Conservation (phyloP, 1,140 invertebrate genomes). For the Propsilocerus akamusi region DNA sequence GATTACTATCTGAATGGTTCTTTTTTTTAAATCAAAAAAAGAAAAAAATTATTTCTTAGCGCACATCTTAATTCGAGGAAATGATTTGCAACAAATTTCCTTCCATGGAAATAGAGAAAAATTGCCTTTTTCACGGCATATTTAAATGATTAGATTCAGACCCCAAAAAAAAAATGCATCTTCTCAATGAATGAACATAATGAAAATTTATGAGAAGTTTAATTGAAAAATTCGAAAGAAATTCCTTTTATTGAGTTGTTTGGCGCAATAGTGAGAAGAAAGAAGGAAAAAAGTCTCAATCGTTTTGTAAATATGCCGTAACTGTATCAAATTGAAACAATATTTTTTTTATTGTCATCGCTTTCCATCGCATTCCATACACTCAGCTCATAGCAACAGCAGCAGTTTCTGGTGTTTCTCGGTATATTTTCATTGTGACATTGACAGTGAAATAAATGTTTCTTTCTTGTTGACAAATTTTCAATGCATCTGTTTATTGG, state of each 20-base stretch:
- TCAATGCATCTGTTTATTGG: background rate
- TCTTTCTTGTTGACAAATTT: background rate
- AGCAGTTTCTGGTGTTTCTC: no score
- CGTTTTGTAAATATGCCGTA: background rate
- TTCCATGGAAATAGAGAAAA: background rate
- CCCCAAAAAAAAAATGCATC: background rate
- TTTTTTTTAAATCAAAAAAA: no score
- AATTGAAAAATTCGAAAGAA: background rate
- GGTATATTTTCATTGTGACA: no score
- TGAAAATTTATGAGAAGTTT: slow-evolving; percentile 2
- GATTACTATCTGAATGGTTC: no score
- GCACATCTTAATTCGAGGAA: slow-evolving; percentile 1
- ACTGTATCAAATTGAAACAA: slow-evolving; percentile 2
- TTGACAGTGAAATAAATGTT: background rate
- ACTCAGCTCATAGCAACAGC: no score
- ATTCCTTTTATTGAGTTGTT: background rate
- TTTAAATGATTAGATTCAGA: slow-evolving; percentile 1
- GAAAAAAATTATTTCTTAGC: no score
- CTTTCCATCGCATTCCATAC: background rate
- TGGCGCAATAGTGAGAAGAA: background rate
- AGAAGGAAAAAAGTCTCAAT: background rate
- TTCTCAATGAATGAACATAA: slow-evolving; percentile 1
- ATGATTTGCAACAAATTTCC: slow-evolving; percentile 1
- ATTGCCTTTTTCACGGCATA: background rate
- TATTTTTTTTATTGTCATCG: background rate